Evolutionary conservation across 2,888 invertebrate species (phyloP), one percentile per base, ranked within the genome.

Genomic region (Agriopis leucophaearia): DNA sequence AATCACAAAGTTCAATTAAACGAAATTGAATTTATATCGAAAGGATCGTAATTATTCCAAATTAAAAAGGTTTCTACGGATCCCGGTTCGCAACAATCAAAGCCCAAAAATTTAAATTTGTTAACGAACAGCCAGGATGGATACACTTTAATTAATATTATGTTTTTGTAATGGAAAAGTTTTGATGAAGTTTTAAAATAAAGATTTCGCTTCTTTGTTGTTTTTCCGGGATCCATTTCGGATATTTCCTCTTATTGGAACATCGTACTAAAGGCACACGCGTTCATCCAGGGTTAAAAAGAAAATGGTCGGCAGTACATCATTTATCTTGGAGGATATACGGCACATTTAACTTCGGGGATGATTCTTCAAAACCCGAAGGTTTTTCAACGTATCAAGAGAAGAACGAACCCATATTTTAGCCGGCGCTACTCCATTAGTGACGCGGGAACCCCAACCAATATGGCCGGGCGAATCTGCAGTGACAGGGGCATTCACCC

Each of bases 401-500:
- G 85, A 83, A 85, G 86, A 85, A 87, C 86, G 85, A 84, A 84
- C 83, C 87, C 90, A 90, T 92, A 92, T 92, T 91, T 92, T 89
- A 91, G 84, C 85, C 83, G 86, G 76, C 87, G 86, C 84, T 86
- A 88, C 89, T 91, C 91, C 90, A 92, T 93, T 92, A 92, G 91
- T 83, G 89, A 87, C 86, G 87, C 84, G 85, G 85, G 87, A 85
- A 85, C 92, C 90, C 92, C 87, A 87, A 88, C 88, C 88, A 88
- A 91, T 88, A 88, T 87, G 81, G 89, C 87, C 69, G 86, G 86
- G 89, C 76, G 89, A 90, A 91, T 92, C 91, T 92, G 92, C 92
- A 92, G 87, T 90, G 92, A 92, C 93, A 92, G 78, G 92, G 93
- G 85, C 90, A 82, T 91, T 91, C 88, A 92, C 92, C 92, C 91